Conservation (phyloP, 2,888 invertebrate genomes). For the Uloborus plumipes region DNA sequence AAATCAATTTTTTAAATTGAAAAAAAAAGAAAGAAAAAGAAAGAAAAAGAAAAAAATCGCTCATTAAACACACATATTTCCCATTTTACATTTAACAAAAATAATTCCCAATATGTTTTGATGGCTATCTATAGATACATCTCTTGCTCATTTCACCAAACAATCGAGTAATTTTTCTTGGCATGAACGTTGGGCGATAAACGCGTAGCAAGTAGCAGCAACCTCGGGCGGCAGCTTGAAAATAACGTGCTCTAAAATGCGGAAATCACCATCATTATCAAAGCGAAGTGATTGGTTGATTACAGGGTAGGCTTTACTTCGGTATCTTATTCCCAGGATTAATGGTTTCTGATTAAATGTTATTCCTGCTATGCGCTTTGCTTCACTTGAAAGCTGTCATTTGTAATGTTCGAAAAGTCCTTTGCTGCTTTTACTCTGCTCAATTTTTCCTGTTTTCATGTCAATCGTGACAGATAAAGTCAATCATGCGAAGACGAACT, state of each 20-base stretch:
- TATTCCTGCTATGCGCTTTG: slow-evolving; percentile 31
- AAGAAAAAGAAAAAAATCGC: no score
- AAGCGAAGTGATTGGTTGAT: slow-evolving; percentile 52
- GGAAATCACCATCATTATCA: slow-evolving; percentile 54
- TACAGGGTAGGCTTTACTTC: slow-evolving; percentile 39
- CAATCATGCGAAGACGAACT: no score
- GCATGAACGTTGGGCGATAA: slow-evolving; percentile 22
- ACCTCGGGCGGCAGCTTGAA: slow-evolving; percentile 13
- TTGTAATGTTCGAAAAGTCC: not conserved
- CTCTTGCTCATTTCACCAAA: no score
- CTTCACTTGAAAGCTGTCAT: slow-evolving; percentile 26
- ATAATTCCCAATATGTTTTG: no score
- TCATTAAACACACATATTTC: no score
- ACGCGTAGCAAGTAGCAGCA: not conserved
- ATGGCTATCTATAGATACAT: no score
- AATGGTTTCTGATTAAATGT: slow-evolving; percentile 57
- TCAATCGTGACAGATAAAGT: no score
- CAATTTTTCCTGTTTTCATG: no score
- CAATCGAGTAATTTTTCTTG: slow-evolving; percentile 6
- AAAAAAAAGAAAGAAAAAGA: no score
- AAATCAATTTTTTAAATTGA: no score
- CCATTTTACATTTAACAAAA: no score
- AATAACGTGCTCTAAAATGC: slow-evolving; percentile 17
- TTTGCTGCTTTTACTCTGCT: slow-evolving; percentile 22
- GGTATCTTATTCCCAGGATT: slow-evolving; percentile 51